Percentiles rank a stretch among this genome's conserved stretches.
Evolutionary conservation across 2,888 invertebrate species (phyloP).

Genomic region (Corbicula japonica): DNA sequence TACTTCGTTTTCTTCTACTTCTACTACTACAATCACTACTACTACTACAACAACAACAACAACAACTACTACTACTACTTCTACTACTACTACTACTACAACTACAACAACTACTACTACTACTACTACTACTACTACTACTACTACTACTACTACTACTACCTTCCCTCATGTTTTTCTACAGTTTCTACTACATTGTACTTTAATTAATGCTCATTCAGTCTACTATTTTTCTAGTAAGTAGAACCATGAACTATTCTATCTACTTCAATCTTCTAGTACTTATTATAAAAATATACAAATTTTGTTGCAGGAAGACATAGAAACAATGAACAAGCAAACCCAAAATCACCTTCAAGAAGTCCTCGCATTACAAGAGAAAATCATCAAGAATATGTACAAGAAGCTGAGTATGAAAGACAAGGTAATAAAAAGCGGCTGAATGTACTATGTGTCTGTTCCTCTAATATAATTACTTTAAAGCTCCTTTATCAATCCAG

Average conservation of each 20-base stretch:
- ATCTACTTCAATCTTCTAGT: not conserved
- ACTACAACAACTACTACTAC: not conserved
- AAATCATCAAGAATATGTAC: conserved; percentile 52
- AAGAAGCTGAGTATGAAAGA: conserved; percentile 20
- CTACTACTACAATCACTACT: conserved; percentile 4
- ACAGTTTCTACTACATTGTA: not conserved
- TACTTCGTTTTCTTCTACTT: not conserved
- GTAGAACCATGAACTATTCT: not conserved
- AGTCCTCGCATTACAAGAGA: conserved; percentile 61
- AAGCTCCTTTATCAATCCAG: too few species aligned
- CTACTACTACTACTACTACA: conserved; percentile 2
- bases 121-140: not conserved
- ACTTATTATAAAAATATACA: not conserved
- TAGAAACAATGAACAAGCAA: conserved; percentile 65
- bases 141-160: not conserved
- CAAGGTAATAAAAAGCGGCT: conserved; percentile 20
- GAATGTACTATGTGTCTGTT: not conserved
- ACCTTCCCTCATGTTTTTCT: not conserved
- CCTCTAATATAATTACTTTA: too few species aligned
- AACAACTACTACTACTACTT: conserved; percentile 12
- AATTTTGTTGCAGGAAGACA: conserved; percentile 48
- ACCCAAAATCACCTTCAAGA: conserved; percentile 60
- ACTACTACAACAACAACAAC: conserved; percentile 12
- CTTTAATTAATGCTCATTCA: not conserved
- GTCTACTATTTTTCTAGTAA: not conserved